phyloP scores from a whole-genome alignment of 2,113 vertebrate genomes.

The Cyrtonyx montezumae region DNA sequence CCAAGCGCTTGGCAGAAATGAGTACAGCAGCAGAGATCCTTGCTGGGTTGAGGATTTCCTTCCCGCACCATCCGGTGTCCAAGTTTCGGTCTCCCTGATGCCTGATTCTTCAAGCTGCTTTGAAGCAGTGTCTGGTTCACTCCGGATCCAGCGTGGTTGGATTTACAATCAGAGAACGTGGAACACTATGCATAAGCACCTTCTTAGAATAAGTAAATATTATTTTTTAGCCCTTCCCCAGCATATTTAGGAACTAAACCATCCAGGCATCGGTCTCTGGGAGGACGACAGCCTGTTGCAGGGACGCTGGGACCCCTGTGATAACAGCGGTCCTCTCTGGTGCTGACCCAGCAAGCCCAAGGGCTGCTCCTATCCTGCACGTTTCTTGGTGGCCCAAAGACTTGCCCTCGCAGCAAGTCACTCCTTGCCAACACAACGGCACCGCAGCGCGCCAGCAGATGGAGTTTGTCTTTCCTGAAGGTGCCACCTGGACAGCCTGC shows the following conservation, averaged over 20 bases:
- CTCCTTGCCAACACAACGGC: neutral
- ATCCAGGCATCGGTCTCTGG: neutral
- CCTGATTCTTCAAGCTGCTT: conserved; percentile 14
- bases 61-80: conserved; percentile 1
- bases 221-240: conserved; percentile 14
- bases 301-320: neutral
- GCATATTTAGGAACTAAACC: conserved; percentile 43
- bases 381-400: neutral
- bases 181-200: conserved; percentile 62
- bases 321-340: neutral
- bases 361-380: neutral
- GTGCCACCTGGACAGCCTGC: conserved; percentile 30
- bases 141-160: conserved; percentile 24
- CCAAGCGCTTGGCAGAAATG: conserved; percentile 2
- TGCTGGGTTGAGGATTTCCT: neutral
- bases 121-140: neutral
- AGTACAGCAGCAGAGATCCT: neutral
- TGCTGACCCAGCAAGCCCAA: neutral
- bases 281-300: neutral
- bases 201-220: conserved; percentile 59
- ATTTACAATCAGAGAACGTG: conserved; percentile 41
- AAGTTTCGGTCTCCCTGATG: neutral
- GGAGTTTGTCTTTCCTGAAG: neutral
- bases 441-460: neutral
- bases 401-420: neutral